A percentile compares a stretch with the other conserved stretches of the same genome.
phyloP scores from a whole-genome alignment of 2,113 vertebrate species.

The Trochalopteron elliotii region DNA sequence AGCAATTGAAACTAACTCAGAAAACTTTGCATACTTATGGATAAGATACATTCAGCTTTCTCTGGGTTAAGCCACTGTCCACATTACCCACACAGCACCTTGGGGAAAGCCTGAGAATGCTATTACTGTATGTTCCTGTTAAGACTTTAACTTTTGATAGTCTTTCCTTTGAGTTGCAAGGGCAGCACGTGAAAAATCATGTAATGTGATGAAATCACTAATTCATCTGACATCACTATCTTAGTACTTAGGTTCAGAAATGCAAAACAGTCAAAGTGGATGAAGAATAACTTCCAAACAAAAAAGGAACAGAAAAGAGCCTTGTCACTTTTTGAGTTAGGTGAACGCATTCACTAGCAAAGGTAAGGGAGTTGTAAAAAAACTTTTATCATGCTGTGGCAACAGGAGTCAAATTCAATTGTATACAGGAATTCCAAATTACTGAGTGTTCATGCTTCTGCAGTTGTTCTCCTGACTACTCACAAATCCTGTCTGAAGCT shows the following conservation, averaged over 20 bases:
- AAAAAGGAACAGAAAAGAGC: background rate
- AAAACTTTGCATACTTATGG: background rate
- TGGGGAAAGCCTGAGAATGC: background rate
- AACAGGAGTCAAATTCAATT: background rate
- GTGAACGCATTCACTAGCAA: background rate
- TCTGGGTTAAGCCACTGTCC: background rate
- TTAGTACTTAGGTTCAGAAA: background rate
- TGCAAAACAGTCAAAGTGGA: background rate
- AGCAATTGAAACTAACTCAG: background rate
- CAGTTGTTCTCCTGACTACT: background rate
- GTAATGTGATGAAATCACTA: background rate
- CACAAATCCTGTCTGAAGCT: background rate
- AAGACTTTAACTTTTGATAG: background rate
- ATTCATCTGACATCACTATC: background rate
- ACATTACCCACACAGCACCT: background rate
- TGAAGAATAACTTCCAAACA: background rate
- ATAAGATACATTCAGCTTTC: background rate
- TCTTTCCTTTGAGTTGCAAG: background rate
- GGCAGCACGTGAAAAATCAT: background rate
- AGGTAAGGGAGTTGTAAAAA: background rate
- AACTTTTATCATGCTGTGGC: background rate
- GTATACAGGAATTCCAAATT: background rate
- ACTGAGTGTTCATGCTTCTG: background rate
- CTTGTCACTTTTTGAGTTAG: background rate
- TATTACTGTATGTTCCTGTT: background rate